These are phyloP conservation scores for Oxyura jamaicensis DNA, from an alignment of 2,113 vertebrate species.

Conservation along the genomic window DNA sequence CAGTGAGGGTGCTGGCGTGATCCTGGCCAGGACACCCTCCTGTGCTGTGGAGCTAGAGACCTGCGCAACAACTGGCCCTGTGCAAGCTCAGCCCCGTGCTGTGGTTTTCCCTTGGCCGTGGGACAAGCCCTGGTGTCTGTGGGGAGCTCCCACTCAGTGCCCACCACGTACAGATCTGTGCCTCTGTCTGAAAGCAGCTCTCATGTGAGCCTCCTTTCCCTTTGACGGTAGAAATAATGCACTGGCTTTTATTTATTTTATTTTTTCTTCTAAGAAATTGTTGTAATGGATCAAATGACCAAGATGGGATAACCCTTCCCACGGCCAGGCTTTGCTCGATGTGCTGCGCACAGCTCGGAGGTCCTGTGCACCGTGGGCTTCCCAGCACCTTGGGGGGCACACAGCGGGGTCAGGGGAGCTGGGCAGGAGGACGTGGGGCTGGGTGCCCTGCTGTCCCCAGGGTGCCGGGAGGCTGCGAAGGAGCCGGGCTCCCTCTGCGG, in stretches of 20 bases:
- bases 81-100: background rate
- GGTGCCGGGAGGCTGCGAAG: background rate
- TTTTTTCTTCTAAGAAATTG: background rate
- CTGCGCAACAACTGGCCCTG: background rate
- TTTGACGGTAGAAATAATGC: background rate
- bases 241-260: background rate
- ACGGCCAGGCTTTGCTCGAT: fast-evolving
- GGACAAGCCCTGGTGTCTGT: background rate
- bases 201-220: background rate
- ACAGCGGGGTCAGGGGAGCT: background rate
- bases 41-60: fast-evolving
- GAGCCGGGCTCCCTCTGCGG: slow-evolving; percentile 52
- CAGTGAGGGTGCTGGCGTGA: background rate
- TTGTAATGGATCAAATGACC: background rate
- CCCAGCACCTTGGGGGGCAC: background rate
- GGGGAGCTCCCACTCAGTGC: background rate
- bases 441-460: background rate
- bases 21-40: background rate
- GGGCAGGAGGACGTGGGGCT: background rate
- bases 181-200: background rate
- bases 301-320: background rate
- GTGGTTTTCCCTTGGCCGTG: background rate
- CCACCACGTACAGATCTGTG: fast-evolving
- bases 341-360: background rate
- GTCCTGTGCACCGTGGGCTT: background rate